Base-by-base conservation (phyloP, 2,888 invertebrate species). In the Catocala nupta region DNA sequence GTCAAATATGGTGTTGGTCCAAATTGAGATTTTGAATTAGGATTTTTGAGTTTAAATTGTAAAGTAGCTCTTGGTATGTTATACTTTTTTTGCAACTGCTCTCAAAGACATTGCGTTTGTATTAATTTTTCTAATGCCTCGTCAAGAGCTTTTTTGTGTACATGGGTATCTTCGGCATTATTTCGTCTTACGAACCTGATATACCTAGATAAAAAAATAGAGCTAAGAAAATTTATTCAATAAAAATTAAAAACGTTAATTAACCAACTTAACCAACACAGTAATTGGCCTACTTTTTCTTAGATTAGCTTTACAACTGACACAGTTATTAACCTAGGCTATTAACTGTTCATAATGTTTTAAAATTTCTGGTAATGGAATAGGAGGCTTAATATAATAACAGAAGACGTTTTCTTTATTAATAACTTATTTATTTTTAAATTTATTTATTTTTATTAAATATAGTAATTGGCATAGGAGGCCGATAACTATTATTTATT, bases 261-360 rank as follows among this genome's bases (percentile, higher is more conserved):
- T n/a, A n/a, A n/a, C n/a, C n/a, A n/a, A n/a, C n/a, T 36, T 5
- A 5, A 36, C 36, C 4, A 12, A 12, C 25, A 9, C 10, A 48
- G 16, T 48, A 25, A 48, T 48, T 48, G 25, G 48, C 48, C 48
- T 25, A 48, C 25, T 48, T 48, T 48, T 48, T 48, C 25, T 48
- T 48, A 25, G 48, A 25, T 25, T 48, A 48, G 16, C 25, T 48
- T 48, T 48, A 16, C 25, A 5, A 36, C 5, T 36, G 48, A 48
- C 25, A 48, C 48, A 48, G 48, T 48, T 25, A 48, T 48, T 48
- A 25, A 25, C 48, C 48, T 48, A 16, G 16, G 48, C 48, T 48
- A 48, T 25, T 48, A 48, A 48, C 48, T 48, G 9, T 25, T 25
- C 25, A 48, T 25, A 25, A 48, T 48, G n/a, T n/a, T n/a, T n/a